Conservation (phyloP, 2,797 vertebrate genomes). For the Paguma larvata region DNA sequence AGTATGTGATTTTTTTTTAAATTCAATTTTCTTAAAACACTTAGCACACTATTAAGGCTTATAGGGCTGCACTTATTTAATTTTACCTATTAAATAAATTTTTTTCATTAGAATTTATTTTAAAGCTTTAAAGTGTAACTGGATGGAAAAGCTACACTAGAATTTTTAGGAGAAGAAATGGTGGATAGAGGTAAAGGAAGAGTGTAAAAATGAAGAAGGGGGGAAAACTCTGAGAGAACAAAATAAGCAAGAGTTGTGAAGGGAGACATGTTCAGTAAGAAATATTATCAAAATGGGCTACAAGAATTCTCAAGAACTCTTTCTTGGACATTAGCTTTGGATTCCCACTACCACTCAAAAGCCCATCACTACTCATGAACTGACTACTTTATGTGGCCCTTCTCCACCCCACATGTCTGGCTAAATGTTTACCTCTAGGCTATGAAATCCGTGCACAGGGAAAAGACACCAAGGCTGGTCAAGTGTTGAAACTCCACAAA, state of each 20-base stretch:
- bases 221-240: not conserved
- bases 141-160: not conserved
- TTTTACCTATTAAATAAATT: not conserved
- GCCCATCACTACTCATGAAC: not conserved
- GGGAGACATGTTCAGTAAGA: not conserved
- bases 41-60: not conserved
- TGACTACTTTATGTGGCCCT: not conserved
- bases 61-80: not conserved
- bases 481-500: not conserved
- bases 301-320: not conserved
- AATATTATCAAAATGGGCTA: not conserved
- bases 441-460: not conserved
- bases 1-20: not conserved
- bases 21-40: not conserved
- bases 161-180: not conserved
- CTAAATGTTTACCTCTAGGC: not conserved
- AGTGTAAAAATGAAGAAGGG: not conserved
- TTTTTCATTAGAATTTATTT: not conserved
- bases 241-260: not conserved
- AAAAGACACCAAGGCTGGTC: not conserved
- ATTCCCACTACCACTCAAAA: no score
- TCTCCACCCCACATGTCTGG: not conserved
- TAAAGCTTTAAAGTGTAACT: not conserved
- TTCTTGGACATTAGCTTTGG: no score
- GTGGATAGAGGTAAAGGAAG: not conserved